phyloP scores from a whole-genome alignment of 2,113 vertebrate species.

The Otolemur garnettii region DNA sequence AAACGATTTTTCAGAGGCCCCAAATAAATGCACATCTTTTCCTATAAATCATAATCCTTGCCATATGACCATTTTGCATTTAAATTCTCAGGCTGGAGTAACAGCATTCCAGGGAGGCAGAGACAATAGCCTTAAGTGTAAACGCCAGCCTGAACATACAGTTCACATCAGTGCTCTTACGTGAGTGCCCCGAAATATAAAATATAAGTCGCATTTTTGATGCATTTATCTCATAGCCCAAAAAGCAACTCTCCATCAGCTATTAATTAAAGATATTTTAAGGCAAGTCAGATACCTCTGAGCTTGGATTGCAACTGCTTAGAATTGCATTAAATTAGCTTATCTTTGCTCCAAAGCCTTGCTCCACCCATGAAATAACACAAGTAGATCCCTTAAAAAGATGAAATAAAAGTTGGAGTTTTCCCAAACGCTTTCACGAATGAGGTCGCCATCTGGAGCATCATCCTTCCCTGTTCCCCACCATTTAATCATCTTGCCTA shows the following conservation, averaged over 20 bases:
- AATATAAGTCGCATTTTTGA: background rate
- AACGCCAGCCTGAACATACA: background rate
- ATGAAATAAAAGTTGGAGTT: background rate
- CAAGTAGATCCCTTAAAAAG: background rate
- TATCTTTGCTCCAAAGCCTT: background rate
- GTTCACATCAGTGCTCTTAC: background rate
- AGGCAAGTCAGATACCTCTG: background rate
- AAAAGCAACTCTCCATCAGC: background rate
- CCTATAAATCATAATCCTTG: background rate
- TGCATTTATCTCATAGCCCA: background rate
- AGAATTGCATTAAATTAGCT: background rate
- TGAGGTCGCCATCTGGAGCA: background rate
- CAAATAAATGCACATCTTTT: background rate
- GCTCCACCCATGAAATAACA: background rate
- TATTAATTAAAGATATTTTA: conserved; percentile 29
- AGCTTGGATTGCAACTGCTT: background rate
- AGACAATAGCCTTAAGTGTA: background rate
- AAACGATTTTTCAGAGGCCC: background rate
- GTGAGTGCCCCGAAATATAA: background rate
- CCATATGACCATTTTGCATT: background rate
- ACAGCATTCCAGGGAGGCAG: background rate
- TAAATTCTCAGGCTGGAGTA: background rate
- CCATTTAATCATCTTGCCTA: background rate
- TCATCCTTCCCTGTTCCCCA: background rate
- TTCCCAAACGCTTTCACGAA: conserved; percentile 13